phyloP scores from a whole-genome alignment of 2,113 vertebrate genomes.

The Petrocephalus zakoni region DNA sequence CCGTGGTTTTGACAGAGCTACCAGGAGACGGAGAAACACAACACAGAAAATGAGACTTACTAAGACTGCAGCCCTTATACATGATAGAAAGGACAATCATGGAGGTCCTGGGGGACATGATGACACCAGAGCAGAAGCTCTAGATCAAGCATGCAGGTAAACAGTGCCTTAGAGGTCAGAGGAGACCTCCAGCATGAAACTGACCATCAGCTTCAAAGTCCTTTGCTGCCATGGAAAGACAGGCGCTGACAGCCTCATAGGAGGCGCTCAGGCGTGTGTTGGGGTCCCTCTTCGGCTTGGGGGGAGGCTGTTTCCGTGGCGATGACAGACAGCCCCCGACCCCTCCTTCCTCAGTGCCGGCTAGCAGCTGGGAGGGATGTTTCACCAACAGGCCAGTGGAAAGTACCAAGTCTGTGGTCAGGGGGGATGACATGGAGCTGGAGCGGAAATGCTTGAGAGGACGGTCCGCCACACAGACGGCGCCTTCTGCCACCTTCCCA shows the following conservation, averaged over 20 bases:
- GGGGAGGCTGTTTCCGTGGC: slow-evolving; percentile 92
- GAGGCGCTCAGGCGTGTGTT: slow-evolving; percentile 91
- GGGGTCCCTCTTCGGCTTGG: slow-evolving; percentile 95
- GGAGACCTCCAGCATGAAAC: slow-evolving; percentile 11
- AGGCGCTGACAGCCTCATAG: slow-evolving; percentile 88
- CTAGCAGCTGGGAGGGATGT: slow-evolving; percentile 69
- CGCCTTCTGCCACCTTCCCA: slow-evolving; percentile 58
- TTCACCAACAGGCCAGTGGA: slow-evolving; percentile 67
- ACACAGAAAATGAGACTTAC: not conserved
- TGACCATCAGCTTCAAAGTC: slow-evolving; percentile 75
- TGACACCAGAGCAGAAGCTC: slow-evolving; percentile 26
- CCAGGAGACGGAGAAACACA: slow-evolving; percentile 16
- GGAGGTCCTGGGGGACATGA: not conserved
- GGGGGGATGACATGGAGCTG: slow-evolving; percentile 65
- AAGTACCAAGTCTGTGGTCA: slow-evolving; percentile 71
- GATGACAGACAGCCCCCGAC: slow-evolving; percentile 65
- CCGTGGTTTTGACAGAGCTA: slow-evolving; percentile 78
- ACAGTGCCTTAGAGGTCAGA: slow-evolving; percentile 40
- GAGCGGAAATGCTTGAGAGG: slow-evolving; percentile 67
- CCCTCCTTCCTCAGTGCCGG: slow-evolving; percentile 67
- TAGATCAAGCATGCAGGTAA: slow-evolving; percentile 45
- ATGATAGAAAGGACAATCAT: not conserved
- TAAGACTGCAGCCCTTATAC: not conserved
- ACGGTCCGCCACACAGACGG: slow-evolving; percentile 51
- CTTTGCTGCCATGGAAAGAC: slow-evolving; percentile 74